phyloP scores from a whole-genome alignment of 1,140 invertebrate species.

The Ladona fulva region DNA sequence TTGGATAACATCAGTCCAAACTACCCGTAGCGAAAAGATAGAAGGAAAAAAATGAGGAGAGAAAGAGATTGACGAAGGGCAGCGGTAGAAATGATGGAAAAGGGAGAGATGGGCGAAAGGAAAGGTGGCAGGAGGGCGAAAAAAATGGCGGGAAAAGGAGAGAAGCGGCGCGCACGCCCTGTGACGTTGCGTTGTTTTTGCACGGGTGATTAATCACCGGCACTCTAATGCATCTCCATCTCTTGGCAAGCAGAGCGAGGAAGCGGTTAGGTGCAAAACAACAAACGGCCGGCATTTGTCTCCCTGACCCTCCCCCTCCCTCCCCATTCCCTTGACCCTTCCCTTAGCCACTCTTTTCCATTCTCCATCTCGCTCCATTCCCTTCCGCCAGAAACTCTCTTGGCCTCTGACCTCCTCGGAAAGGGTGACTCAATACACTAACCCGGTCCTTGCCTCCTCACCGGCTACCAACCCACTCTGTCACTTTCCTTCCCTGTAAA shows the following conservation, averaged over 20 bases:
- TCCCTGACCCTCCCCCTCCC: not conserved
- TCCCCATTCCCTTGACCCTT: not conserved
- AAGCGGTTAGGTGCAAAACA: constrained; percentile 5
- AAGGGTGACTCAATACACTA: no score
- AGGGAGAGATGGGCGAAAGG: not conserved
- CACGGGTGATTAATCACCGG: not conserved
- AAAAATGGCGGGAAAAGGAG: not conserved
- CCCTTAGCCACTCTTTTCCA: not conserved
- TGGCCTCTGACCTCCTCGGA: not conserved
- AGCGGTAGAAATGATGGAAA: not conserved
- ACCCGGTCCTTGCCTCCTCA: not conserved
- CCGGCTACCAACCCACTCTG: not conserved
- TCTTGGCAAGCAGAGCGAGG: not conserved
- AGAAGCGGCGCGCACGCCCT: not conserved
- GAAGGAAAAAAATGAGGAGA: not conserved
- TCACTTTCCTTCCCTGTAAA: not conserved
- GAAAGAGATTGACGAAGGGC: not conserved
- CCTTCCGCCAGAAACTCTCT: not conserved
- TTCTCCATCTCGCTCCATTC: not conserved
- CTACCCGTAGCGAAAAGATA: not conserved
- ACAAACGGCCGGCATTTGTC: not conserved
- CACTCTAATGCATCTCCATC: not conserved
- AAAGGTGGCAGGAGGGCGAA: not conserved
- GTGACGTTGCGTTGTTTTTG: not conserved
- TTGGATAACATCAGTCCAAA: no score